Base-by-base conservation (phyloP, 2,113 vertebrate genomes). In the Corythornis madagascariensis region DNA sequence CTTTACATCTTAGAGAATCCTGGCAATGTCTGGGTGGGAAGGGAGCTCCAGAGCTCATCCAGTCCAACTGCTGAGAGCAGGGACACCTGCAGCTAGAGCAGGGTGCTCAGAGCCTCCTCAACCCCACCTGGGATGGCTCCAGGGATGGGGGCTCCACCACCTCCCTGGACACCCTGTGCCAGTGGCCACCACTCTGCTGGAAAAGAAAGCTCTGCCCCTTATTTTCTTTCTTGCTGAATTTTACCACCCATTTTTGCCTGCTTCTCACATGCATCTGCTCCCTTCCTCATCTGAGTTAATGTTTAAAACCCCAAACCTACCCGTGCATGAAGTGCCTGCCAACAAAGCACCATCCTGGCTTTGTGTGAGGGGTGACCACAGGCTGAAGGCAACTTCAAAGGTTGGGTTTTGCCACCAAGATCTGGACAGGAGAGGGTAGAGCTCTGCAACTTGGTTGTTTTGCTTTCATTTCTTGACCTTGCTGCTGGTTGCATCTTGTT, bases 251-350 rank as follows among this genome's bases (percentile, higher is more conserved):
- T 16, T 67, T 47, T 48, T 29, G 5, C 35, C 40, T 66, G 25
- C 53, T 88, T 90, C 65, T 42, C 0, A 0, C n/a, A 28, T 67
- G n/a, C 3, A 4, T 77, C 74, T 78, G 4, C 83, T 89, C 26
- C 24, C 13, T 70, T 80, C 24, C 18, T 55, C 16, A 3, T 93
- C 53, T 15, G 28, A 85, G 84, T 92, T 90, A 94, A 93, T 55
- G 56, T 79, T 94, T 95, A 91, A 89, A 91, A 60, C n/a, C 35
- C n/a, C 26, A 52, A 79, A 52, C 29, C 43, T n/a, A 9, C 70
- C 55, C 73, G n/a, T 86, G 84, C 3, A 0, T 84, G 26, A 87
- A 83, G 24, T 73, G 86, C 38, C 20, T 70, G 59, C 47, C 61
- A 76, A 70, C 5, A 63, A 47, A 72, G 59, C 67, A 17, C 0